Percentiles rank a stretch among this genome's conserved stretches.
Conservation (phyloP, 2,888 invertebrate genomes). For the Xiphydria camelus region DNA sequence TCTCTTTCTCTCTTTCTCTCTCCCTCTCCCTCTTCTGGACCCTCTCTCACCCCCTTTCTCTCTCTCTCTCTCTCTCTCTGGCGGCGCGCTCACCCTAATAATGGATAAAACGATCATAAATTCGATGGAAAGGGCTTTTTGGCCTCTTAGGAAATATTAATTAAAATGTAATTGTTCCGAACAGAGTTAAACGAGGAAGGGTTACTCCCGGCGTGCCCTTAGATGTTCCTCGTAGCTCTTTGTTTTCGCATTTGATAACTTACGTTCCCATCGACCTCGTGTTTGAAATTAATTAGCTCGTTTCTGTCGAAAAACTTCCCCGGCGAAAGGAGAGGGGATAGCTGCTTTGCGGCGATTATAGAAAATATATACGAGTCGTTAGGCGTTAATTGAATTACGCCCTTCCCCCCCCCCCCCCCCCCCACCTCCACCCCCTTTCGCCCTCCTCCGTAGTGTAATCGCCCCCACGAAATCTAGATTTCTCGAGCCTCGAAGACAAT, state of each 20-base stretch:
- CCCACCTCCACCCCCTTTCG: conserved; percentile 1
- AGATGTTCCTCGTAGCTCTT: conserved; percentile 44
- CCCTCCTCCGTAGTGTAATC: background rate
- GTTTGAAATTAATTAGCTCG: conserved; percentile 6
- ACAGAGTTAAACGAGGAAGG: conserved; percentile 37
- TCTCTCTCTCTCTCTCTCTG: conserved; percentile 32
- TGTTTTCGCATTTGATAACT: conserved; percentile 49
- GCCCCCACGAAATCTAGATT: too few species aligned
- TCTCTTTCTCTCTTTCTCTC: conserved; percentile 23
- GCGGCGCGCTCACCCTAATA: conserved; percentile 48
- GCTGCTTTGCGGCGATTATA: too few species aligned
- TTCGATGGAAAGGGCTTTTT: conserved; percentile 53
- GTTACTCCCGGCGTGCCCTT: conserved; percentile 36
- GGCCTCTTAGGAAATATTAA: conserved; percentile 58
- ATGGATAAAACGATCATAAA: conserved; percentile 60
- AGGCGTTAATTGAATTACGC: too few species aligned
- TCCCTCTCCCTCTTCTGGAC: conserved; percentile 29
- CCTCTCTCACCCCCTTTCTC: conserved; percentile 2
- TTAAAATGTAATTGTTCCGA: conserved; percentile 59
- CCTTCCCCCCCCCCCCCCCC: too few species aligned
- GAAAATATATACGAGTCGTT: too few species aligned
- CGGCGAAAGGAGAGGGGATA: too few species aligned
- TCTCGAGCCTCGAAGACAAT: too few species aligned
- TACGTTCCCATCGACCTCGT: conserved; percentile 12
- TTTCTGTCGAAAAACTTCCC: conserved; percentile 6